Conservation (phyloP, 92 coral and sea anemone species). For the Phenganax stokvisi region DNA sequence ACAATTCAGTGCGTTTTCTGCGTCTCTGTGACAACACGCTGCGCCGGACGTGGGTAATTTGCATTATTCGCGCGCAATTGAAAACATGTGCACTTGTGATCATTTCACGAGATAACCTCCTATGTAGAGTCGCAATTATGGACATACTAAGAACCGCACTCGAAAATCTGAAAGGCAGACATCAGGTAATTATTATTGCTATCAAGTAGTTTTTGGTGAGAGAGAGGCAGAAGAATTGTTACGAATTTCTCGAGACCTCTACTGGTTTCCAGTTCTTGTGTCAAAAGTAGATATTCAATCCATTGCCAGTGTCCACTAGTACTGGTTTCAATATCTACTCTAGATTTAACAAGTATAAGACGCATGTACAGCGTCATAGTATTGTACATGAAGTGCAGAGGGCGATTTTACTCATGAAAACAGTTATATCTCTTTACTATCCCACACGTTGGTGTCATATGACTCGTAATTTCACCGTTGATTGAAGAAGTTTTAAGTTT, state of each 20-base stretch:
- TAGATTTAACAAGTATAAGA: not conserved
- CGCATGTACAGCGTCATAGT: not conserved
- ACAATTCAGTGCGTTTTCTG: not conserved
- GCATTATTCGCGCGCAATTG: not conserved
- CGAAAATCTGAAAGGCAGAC: not conserved
- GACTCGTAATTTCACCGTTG: not conserved
- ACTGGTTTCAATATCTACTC: too few species aligned
- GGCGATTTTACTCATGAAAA: not conserved
- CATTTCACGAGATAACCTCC: slow-evolving; percentile 2
- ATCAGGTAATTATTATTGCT: not conserved
- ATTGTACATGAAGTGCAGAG: not conserved
- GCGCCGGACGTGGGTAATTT: slow-evolving; percentile 18
- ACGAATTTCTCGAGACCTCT: too few species aligned
- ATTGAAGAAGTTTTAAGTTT: not conserved
- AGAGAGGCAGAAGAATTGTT: too few species aligned
- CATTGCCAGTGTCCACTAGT: too few species aligned
- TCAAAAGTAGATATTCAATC: too few species aligned
- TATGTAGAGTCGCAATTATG: not conserved
- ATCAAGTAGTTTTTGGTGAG: too few species aligned
- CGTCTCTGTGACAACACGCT: not conserved
- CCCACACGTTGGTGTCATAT: not conserved
- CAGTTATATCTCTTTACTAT: not conserved
- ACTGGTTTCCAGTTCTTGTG: too few species aligned
- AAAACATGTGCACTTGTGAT: slow-evolving; percentile 18
- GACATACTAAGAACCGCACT: not conserved